Conservation (phyloP, 2,888 invertebrate species). For the Coecobrya sp. region DNA sequence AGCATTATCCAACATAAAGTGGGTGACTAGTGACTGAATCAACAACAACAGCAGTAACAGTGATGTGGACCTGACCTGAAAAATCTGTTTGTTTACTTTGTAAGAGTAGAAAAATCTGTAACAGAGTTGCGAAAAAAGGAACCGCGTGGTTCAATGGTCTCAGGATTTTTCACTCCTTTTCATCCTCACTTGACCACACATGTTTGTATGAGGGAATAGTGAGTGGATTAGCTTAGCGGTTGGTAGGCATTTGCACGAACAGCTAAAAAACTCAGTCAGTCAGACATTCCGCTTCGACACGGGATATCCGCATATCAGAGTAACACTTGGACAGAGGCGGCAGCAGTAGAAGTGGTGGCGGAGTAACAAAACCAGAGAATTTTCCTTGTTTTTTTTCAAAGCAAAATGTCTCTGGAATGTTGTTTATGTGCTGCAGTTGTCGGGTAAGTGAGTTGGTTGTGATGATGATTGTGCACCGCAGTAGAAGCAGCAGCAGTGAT, state of each 20-base stretch:
- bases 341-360: not conserved
- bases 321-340: slow-evolving; percentile 23
- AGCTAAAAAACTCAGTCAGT: not conserved
- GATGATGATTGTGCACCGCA: slow-evolving; percentile 20
- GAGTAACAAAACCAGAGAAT: not conserved
- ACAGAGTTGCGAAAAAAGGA: not conserved
- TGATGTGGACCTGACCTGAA: slow-evolving; percentile 31
- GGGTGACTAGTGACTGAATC: slow-evolving; percentile 12
- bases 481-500: not conserved
- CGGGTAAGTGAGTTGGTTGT: not conserved
- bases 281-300: slow-evolving; percentile 49
- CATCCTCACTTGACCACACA: slow-evolving; percentile 38
- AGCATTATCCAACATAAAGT: slow-evolving; percentile 4
- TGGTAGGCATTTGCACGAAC: not conserved
- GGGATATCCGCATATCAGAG: not conserved
- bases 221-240: too few species aligned
- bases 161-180: not conserved
- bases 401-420: slow-evolving; percentile 33
- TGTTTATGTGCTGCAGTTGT: not conserved
- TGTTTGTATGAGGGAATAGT: not conserved
- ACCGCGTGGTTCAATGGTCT: not conserved
- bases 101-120: not conserved
- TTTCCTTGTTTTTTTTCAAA: not conserved
- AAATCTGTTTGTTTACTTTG: slow-evolving; percentile 9
- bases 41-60: not conserved